Conservation (phyloP, 2,113 vertebrate species). For the Hirundichthys speculiger region DNA sequence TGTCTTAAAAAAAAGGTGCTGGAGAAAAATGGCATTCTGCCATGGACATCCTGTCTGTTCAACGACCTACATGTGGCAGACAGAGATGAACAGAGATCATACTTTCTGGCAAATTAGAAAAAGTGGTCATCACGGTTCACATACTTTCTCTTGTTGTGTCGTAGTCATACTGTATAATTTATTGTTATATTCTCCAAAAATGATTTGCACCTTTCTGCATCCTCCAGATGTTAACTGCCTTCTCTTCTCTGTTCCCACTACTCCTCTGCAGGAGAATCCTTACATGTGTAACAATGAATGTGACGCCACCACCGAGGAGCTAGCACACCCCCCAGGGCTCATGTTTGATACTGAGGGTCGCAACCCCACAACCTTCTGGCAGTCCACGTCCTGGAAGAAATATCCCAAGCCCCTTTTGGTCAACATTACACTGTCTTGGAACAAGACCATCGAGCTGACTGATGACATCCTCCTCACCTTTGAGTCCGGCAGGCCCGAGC, state of each 20-base stretch:
- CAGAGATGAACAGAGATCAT: too few relatives aligned
- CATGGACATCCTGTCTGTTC: too few relatives aligned
- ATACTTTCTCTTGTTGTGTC: too few relatives aligned
- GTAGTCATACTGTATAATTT: too few relatives aligned
- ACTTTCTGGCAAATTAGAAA: too few relatives aligned
- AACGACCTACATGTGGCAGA: too few relatives aligned
- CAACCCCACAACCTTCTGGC: constrained; percentile 97
- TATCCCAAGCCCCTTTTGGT: constrained; percentile 94
- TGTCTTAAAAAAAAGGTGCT: background rate
- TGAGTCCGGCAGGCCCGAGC: constrained; percentile 95
- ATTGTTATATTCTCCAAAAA: too few relatives aligned
- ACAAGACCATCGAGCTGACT: constrained; percentile 98
- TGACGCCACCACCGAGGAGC: constrained; percentile 91
- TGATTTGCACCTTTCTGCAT: too few relatives aligned
- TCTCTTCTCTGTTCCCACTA: constrained; percentile 32
- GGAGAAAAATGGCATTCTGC: background rate
- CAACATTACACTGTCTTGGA: constrained; percentile 97
- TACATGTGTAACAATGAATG: constrained; percentile 99
- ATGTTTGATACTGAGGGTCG: constrained; percentile 98
- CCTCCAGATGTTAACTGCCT: background rate
- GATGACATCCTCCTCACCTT: constrained; percentile 98
- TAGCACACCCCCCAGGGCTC: constrained; percentile 94
- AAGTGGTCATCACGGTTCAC: too few relatives aligned
- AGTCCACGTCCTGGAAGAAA: constrained; percentile 95
- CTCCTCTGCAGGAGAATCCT: constrained; percentile 89